These are phyloP conservation scores for Macaca mulatta DNA, from an alignment of 2,113 vertebrate genomes.

Conservation along the genomic window DNA sequence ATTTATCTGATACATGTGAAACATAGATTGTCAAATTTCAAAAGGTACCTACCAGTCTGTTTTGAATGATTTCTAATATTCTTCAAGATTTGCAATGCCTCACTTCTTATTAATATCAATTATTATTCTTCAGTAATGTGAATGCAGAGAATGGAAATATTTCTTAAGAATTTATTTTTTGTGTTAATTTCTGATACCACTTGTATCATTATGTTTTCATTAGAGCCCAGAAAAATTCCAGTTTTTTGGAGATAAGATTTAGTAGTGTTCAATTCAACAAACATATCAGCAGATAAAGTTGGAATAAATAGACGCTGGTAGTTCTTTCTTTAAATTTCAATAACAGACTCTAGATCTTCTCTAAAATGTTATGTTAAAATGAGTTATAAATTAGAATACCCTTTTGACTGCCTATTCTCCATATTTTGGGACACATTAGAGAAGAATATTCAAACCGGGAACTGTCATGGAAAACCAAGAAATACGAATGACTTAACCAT, in stretches of 20 bases:
- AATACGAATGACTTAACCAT: background rate
- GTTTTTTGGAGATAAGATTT: background rate
- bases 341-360: background rate
- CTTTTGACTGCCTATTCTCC: background rate
- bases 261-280: background rate
- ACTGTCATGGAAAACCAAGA: background rate
- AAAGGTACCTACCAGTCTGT: background rate
- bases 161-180: background rate
- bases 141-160: background rate
- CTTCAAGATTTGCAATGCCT: background rate
- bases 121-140: background rate
- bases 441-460: background rate
- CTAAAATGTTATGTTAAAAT: background rate
- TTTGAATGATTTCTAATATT: conserved; percentile 6
- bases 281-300: background rate
- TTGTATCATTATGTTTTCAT: background rate
- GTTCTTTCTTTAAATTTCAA: background rate
- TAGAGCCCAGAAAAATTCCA: background rate
- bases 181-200: background rate
- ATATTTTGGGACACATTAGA: background rate
- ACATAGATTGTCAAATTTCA: background rate
- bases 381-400: background rate
- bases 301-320: background rate
- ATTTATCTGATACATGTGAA: background rate
- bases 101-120: background rate